Evolutionary conservation across 2,888 invertebrate genomes (phyloP).

Genomic region (Eupithecia centaureata): DNA sequence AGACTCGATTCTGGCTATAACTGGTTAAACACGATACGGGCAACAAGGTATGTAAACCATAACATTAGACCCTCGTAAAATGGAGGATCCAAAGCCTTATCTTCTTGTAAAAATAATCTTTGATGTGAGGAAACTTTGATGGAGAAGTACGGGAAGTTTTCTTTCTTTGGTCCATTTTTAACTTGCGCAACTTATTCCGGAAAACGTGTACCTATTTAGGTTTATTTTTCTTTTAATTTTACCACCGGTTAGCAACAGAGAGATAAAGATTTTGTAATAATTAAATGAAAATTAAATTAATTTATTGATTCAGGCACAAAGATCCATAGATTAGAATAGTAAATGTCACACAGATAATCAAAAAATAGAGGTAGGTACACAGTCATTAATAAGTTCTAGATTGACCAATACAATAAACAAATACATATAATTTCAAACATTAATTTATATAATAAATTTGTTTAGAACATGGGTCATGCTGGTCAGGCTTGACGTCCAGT

Average conservation of each 20-base stretch:
- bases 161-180: neutral
- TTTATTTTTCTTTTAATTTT: neutral
- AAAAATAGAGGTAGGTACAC: no score
- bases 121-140: slow-evolving; percentile 16
- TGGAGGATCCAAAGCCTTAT: slow-evolving; percentile 24
- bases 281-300: no score
- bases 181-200: neutral
- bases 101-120: slow-evolving; percentile 33
- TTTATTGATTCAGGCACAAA: no score
- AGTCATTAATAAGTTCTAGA: no score
- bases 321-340: no score
- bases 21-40: slow-evolving; percentile 35
- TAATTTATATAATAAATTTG: no score
- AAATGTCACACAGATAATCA: no score
- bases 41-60: slow-evolving; percentile 15
- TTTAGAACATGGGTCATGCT: no score
- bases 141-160: neutral
- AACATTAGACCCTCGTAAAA: slow-evolving; percentile 33
- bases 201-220: neutral
- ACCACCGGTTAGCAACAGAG: neutral
- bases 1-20: slow-evolving; percentile 21
- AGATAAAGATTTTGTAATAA: neutral
- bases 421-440: no score
- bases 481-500: no score
- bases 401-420: no score